Base-by-base conservation (phyloP, 2,888 invertebrate genomes). In the Globia sparganii region DNA sequence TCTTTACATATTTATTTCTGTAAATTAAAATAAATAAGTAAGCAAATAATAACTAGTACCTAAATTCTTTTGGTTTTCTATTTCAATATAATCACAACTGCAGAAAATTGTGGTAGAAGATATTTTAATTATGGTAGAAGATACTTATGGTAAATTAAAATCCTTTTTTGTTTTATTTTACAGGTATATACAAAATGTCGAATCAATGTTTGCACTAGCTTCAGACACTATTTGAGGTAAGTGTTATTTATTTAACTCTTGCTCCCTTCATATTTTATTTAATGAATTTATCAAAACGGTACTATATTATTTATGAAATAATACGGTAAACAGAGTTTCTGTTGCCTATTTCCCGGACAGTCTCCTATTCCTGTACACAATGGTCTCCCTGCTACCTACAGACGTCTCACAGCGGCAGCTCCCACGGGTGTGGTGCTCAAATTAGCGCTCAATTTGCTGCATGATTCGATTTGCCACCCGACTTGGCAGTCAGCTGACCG, bases 391-490 rank as follows among this genome's bases (percentile, higher is more conserved):
- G 84, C 73, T 9, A 64, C 75, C 49, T 74, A 83, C 69, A 77
- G 87, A 86, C 83, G 87, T 90, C 91, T 90, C 90, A 82, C 86
- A 86, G 91, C 89, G 87, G 76, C 77, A 86, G 93, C 90, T 95
- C 95, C 94, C 95, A 95, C 95, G 96, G 94, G 90, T 88, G 89
- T 88, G 86, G 90, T 89, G 88, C 79, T 91, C 91, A 92, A 93
- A 94, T 95, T 94, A 94, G 91, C 84, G 92, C 93, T 96, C 96
- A 96, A 96, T 96, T 95, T 93, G 92, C 92, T 94, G 94, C 75
- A 91, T 96, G 94, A 96, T 96, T 94, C 93, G 95, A 96, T 96
- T 95, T 94, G 93, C 91, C 87, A 93, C 93, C 93, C 85, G 88
- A 72, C 77, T 75, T 62, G 66, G 72, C 72, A 78, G 73, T 75